Evolutionary conservation across 2,113 vertebrate species (phyloP).

Genomic region (Sialia sialis): DNA sequence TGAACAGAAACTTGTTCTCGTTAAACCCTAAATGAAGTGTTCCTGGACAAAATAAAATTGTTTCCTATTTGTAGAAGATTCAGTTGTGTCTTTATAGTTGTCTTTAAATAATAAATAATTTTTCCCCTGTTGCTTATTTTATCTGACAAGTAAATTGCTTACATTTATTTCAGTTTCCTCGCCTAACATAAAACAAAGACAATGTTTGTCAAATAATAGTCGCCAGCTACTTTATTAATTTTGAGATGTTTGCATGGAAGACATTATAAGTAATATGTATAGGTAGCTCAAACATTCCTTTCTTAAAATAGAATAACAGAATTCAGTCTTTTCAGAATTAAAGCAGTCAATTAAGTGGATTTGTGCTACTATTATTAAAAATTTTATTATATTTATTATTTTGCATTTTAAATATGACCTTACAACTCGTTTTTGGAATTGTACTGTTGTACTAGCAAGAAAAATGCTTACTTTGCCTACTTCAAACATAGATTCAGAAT

Average conservation of each 20-base stretch:
- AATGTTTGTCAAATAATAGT: background rate
- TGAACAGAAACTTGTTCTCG: background rate
- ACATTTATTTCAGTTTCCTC: background rate
- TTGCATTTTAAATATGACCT: background rate
- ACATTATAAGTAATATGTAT: rapidly evolving
- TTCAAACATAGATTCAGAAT: background rate
- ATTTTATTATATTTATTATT: background rate
- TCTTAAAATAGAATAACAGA: background rate
- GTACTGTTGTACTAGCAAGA: background rate
- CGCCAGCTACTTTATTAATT: background rate
- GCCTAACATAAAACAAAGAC: background rate
- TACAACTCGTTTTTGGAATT: background rate
- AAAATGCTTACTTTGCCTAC: background rate
- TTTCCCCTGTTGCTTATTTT: background rate
- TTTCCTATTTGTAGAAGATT: background rate
- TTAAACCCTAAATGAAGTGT: background rate
- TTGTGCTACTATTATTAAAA: background rate
- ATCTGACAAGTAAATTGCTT: background rate
- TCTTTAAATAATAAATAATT: background rate
- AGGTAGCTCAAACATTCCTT: background rate
- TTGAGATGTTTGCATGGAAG: background rate
- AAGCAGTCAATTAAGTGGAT: background rate
- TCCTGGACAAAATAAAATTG: rapidly evolving
- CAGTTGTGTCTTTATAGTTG: background rate
- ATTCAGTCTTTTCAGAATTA: background rate